Percentiles rank a stretch among this genome's conserved stretches.
Conservation (phyloP, 2,113 vertebrate genomes). For the Xiphophorus hellerii region DNA sequence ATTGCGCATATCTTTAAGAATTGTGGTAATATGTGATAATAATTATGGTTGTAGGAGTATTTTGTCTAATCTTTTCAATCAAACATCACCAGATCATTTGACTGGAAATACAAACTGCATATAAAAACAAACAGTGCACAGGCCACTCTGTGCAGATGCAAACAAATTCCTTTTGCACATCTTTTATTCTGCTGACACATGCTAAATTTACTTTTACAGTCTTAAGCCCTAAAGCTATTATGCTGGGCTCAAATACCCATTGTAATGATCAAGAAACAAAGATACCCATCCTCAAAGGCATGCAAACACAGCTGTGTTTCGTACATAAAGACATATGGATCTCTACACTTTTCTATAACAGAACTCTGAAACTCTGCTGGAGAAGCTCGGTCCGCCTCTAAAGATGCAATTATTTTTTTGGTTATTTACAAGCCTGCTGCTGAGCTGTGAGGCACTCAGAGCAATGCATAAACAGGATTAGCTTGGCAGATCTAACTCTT, state of each 20-base stretch:
- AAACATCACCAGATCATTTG: slow-evolving; percentile 12
- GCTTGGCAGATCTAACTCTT: slow-evolving; percentile 46
- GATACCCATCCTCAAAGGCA: slow-evolving; percentile 39
- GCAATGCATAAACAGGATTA: slow-evolving; percentile 66
- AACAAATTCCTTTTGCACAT: slow-evolving; percentile 21
- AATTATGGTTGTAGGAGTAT: no score
- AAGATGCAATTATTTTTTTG: slow-evolving; percentile 44
- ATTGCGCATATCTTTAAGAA: no score
- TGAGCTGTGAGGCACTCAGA: slow-evolving; percentile 43
- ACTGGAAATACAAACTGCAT: slow-evolving; percentile 18
- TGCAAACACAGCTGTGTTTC: slow-evolving; percentile 26
- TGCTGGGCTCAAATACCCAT: slow-evolving; percentile 15
- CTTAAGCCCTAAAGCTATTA: slow-evolving; percentile 19
- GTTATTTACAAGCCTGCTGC: slow-evolving; percentile 47
- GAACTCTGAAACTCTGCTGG: slow-evolving; percentile 9
- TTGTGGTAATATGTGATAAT: neutral
- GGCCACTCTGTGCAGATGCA: slow-evolving; percentile 8
- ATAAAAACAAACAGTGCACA: slow-evolving; percentile 6
- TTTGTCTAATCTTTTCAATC: slow-evolving; percentile 1
- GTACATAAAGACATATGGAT: no score
- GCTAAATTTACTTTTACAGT: slow-evolving; percentile 25
- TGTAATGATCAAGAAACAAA: slow-evolving; percentile 50
- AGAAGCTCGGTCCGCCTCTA: slow-evolving; percentile 25
- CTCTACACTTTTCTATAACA: neutral
- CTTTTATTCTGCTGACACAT: slow-evolving; percentile 25